Conservation (phyloP, 2,888 invertebrate genomes). For the Microdon myrmicae region DNA sequence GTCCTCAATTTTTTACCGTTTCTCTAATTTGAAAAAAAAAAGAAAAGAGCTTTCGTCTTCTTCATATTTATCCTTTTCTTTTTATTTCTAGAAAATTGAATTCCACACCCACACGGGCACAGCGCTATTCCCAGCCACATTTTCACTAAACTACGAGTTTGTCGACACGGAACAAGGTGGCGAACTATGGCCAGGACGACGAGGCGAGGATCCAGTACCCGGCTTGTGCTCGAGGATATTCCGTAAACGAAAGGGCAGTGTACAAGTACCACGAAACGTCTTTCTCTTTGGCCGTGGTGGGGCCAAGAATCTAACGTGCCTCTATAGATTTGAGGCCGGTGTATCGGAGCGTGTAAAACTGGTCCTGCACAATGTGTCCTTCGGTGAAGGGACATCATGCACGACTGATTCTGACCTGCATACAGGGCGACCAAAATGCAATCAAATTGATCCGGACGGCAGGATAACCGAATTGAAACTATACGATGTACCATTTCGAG, state of each 20-base stretch:
- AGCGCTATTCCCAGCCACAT: slow-evolving; percentile 80
- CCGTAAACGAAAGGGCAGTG: slow-evolving; percentile 73
- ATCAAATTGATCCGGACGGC: slow-evolving; percentile 64
- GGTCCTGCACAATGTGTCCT: slow-evolving; percentile 77
- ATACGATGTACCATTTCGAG: slow-evolving; percentile 76
- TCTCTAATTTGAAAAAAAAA: slow-evolving; percentile 28
- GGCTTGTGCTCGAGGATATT: slow-evolving; percentile 73
- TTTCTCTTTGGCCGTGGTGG: slow-evolving; percentile 88
- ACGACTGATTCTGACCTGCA: slow-evolving; percentile 78
- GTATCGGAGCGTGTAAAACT: slow-evolving; percentile 75
- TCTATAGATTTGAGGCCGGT: slow-evolving; percentile 79
- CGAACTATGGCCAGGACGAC: slow-evolving; percentile 70
- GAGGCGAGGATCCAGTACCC: slow-evolving; percentile 67
- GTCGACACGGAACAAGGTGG: slow-evolving; percentile 83
- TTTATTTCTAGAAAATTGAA: slow-evolving; percentile 67
- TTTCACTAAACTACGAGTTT: slow-evolving; percentile 82
- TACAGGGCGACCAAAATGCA: slow-evolving; percentile 75
- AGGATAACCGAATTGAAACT: slow-evolving; percentile 70
- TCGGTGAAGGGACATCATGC: slow-evolving; percentile 76
- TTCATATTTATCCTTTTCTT: background rate
- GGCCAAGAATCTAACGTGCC: slow-evolving; percentile 78
- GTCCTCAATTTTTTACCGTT: slow-evolving; percentile 35
- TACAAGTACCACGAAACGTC: slow-evolving; percentile 77
- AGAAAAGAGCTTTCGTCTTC: background rate
- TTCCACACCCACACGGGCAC: slow-evolving; percentile 78